Evolutionary conservation across 2,888 invertebrate species (phyloP), one percentile per base, ranked within the genome.

Genomic region (Lymantria dispar): DNA sequence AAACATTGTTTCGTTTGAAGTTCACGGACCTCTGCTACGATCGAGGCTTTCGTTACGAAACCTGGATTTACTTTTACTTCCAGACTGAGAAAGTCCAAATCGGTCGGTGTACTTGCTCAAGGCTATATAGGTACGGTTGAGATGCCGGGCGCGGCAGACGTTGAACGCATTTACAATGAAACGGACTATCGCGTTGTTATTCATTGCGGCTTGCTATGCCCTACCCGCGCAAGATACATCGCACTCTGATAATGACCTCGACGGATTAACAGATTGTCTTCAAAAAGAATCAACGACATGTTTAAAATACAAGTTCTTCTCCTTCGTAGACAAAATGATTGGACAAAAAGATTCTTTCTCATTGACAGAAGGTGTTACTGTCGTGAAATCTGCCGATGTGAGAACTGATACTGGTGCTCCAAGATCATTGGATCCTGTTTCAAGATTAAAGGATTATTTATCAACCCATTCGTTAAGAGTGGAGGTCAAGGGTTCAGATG

Each of bases 261-360:
- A 96, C 91, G 95, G 95, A 72, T 92, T 94, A 72, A 94, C 95
- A 77, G 97, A 97, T 73, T 97, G 97, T 78, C 86, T 96, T 59
- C 93, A 94, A 72, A 97, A 96, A 84, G 96, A 96, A 76, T 96
- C 96, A 30, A 94, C 95, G 65, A 94, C 95, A 83, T 97, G 97
- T 82, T 94, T 97, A 72, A 97, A 96, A 83, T 96, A 96, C 92
- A 97, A 96, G 80, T 94, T 97, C 76, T 96, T 96, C 91, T 94
- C 95, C 15, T 96, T 95, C 85, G 95, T 97, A 64, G 97, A 97
- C 90, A 96, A 96, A 85, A 95, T 96, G 92, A 92, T 96, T 54
- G 94, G 95, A 45, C 95, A 95, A 67, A 96, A 95, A 80, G 96
- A 97, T 73, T 94, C 94, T 56, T 96, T 96, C 74, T 94, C 95